Base-by-base conservation (phyloP, 1,140 invertebrate species). In the Druon quercuslanigerum region DNA sequence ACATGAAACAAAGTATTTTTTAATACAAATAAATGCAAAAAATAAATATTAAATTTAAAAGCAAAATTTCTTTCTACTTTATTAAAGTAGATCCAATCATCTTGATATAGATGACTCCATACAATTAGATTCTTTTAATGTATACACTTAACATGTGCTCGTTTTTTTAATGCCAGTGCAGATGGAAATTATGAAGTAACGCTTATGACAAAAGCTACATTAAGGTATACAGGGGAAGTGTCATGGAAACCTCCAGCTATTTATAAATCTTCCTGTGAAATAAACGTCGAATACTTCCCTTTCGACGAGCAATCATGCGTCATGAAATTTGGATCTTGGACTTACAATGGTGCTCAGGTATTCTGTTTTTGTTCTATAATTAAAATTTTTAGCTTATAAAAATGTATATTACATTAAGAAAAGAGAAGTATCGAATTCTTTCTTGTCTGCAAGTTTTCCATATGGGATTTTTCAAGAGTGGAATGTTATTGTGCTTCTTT, bases 151-250 rank as follows among this genome's bases (percentile, higher is more conserved):
- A 46, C 40, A 46, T 46, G 40, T 46, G 4, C 19, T 54, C 9
- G 3, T 54, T 66, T 16, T n/a, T 40, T n/a, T 16, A 40, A 40
- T 16, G n/a, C n/a, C 81, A 97, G 96, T 89, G 96, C 96, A 86
- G 98, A 99, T 92, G 98, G 98, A 17, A 99, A 99, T 89, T 99
- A 99, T 90, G 98, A 99, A 92, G 98, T 99, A 51, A 98, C 97
- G 2, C 92, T 99, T 14, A 99, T 99, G 97, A 99, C 98, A 3
- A 99, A 99, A 92, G 98, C 97, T 1, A 98, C 96, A 5, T 91
- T 98, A 0, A 96, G 96, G 82, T 96, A 96, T 83, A 97, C 95
- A 0, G 97, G 98, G 0, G 96, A 97, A 89, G 97, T 99, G 14
- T 94, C 95, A 70, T 99, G 98, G 98, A 98, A 98, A 89, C 99